These are phyloP conservation scores for Hesperia comma DNA, from an alignment of 2,888 invertebrate species.

Conservation along the genomic window DNA sequence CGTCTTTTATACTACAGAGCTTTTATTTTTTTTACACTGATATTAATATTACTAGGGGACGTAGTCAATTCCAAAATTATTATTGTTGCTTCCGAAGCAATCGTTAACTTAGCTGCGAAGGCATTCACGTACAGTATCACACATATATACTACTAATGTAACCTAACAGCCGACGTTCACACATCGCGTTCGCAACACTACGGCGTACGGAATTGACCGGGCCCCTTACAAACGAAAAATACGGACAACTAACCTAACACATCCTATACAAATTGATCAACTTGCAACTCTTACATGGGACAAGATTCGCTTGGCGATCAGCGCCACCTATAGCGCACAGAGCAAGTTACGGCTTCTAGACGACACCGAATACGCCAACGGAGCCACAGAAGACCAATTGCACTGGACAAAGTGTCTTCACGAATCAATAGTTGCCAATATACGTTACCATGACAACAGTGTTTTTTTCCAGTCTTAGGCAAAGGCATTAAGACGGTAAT, in stretches of 20 bases:
- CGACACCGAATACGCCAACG: background rate
- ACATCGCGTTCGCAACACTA: constrained; percentile 46
- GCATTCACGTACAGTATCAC: constrained; percentile 70
- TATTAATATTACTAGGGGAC: constrained; percentile 61
- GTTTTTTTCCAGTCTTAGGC: too few relatives aligned
- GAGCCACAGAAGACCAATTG: constrained; percentile 1
- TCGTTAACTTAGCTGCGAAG: constrained; percentile 64
- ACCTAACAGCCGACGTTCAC: constrained; percentile 51
- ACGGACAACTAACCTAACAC: constrained; percentile 68
- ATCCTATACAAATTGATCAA: constrained; percentile 73
- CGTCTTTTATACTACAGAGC: constrained; percentile 69
- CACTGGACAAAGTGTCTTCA: background rate
- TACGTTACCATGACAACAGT: background rate
- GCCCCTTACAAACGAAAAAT: constrained; percentile 65
- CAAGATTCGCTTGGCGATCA: background rate
- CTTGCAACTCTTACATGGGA: constrained; percentile 49
- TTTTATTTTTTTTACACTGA: constrained; percentile 69
- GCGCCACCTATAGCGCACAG: constrained; percentile 2
- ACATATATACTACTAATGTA: constrained; percentile 61
- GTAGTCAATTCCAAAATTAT: constrained; percentile 68
- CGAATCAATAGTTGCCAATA: too few relatives aligned
- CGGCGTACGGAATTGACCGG: constrained; percentile 72
- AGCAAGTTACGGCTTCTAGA: background rate
- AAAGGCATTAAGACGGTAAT: background rate
- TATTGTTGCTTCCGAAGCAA: constrained; percentile 55